Percentiles rank a stretch among this genome's conserved stretches.
phyloP scores from a whole-genome alignment of 2,113 vertebrate species.

The Entosphenus tridentatus region DNA sequence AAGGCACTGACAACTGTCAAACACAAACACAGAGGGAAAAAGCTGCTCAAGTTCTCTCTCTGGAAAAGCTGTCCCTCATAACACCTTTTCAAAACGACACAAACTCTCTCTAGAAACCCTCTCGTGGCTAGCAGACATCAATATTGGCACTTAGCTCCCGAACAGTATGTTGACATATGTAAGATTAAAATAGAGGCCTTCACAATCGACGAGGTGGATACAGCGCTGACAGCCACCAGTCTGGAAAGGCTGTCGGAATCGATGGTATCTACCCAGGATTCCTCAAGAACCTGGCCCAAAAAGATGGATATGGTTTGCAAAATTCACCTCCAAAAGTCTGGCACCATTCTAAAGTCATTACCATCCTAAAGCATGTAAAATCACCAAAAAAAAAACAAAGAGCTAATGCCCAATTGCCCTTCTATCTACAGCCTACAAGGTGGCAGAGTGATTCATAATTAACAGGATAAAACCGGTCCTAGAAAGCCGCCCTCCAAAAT shows the following conservation, averaged over 20 bases:
- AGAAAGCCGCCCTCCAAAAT: not conserved
- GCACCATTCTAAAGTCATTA: not conserved
- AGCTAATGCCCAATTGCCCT: not conserved
- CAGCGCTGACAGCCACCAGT: slow-evolving; percentile 2
- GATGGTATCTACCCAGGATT: not conserved
- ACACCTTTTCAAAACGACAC: too few species aligned
- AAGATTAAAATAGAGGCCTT: too few species aligned
- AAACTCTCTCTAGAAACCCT: too few species aligned
- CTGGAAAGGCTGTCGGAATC: not conserved
- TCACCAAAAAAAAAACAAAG: not conserved
- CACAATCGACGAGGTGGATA: not conserved
- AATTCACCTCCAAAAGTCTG: not conserved
- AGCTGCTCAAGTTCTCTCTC: not conserved
- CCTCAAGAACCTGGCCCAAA: not conserved
- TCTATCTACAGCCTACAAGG: not conserved
- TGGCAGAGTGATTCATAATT: not conserved
- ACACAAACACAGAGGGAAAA: not conserved
- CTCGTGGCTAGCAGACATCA: too few species aligned
- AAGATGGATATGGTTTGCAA: slow-evolving; percentile 3
- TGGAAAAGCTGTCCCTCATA: not conserved
- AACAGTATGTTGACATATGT: too few species aligned
- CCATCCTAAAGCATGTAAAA: slow-evolving; percentile 2
- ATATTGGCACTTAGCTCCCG: too few species aligned
- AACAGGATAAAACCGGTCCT: slow-evolving; percentile 5
- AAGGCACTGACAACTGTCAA: not conserved